phyloP scores from a whole-genome alignment of 2,113 vertebrate genomes.

The Nothoprocta pentlandii region DNA sequence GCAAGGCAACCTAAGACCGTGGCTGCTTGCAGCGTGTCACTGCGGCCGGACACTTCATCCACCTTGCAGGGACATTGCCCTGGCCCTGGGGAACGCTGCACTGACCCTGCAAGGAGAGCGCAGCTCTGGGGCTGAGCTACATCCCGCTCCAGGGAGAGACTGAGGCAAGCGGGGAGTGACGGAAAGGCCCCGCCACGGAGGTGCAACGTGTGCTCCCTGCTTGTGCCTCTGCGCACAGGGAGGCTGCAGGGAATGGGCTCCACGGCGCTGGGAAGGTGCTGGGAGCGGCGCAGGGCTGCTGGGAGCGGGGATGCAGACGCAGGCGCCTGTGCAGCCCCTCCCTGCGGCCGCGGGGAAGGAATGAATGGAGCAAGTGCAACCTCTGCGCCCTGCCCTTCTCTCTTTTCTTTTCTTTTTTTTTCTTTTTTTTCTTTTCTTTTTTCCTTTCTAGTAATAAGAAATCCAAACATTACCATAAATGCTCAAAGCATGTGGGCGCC shows the following conservation, averaged over 20 bases:
- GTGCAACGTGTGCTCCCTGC: not conserved
- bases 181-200: not conserved
- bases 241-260: not conserved
- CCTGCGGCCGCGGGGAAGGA: rapidly evolving
- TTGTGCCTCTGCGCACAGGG: rapidly evolving
- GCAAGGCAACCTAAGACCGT: too few species aligned
- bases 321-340: not conserved
- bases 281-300: not conserved
- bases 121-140: too few species aligned
- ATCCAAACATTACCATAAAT: conserved; percentile 83
- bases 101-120: too few species aligned
- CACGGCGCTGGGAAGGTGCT: not conserved
- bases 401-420: not conserved
- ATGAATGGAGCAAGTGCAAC: not conserved
- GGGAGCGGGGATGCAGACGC: not conserved
- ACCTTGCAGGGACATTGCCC: too few species aligned
- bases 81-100: too few species aligned
- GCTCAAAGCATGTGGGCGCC: conserved; percentile 59
- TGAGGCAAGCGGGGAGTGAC: too few species aligned
- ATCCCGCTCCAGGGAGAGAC: too few species aligned
- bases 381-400: not conserved
- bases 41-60: too few species aligned
- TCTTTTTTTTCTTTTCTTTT: not conserved
- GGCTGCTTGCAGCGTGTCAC: too few species aligned
- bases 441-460: not conserved